phyloP scores from a whole-genome alignment of 2,113 vertebrate genomes.

The Cynoglossus semilaevis region DNA sequence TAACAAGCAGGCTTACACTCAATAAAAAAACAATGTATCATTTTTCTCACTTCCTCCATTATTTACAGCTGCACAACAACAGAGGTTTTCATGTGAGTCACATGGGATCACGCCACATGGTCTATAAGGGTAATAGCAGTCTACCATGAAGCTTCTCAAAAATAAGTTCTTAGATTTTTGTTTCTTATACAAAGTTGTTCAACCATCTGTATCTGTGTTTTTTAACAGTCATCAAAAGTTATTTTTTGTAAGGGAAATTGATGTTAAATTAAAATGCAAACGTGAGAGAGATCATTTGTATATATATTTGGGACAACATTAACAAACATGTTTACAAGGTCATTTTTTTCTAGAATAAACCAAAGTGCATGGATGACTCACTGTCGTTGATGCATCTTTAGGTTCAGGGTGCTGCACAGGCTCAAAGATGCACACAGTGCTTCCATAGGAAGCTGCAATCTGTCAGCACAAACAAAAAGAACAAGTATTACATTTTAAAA shows the following conservation, averaged over 20 bases:
- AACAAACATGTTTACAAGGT: too few relatives aligned
- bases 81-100: constrained; percentile 24
- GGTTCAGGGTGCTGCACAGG: constrained; percentile 80
- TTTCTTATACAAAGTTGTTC: too few relatives aligned
- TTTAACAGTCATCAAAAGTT: too few relatives aligned
- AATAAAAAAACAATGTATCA: neutral
- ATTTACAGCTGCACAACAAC: constrained; percentile 33
- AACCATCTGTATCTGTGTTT: too few relatives aligned
- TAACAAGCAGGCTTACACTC: neutral
- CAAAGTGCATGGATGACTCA: constrained; percentile 70
- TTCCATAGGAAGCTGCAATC: constrained; percentile 98
- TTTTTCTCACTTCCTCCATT: neutral
- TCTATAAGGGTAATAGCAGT: constrained; percentile 2
- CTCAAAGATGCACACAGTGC: constrained; percentile 90
- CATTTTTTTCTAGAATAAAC: too few relatives aligned
- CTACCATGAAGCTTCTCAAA: constrained; percentile 3
- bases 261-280: too few relatives aligned
- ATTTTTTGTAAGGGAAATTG: too few relatives aligned
- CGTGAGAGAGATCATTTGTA: too few relatives aligned
- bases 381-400: constrained; percentile 74
- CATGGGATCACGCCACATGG: constrained; percentile 27
- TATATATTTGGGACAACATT: too few relatives aligned
- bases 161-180: too few relatives aligned
- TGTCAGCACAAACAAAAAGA: constrained; percentile 57
- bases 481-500: neutral